A percentile compares a stretch with the other conserved stretches of the same genome.
Evolutionary conservation across 2,888 invertebrate species (phyloP).

Genomic region (Chelonus formosanus): DNA sequence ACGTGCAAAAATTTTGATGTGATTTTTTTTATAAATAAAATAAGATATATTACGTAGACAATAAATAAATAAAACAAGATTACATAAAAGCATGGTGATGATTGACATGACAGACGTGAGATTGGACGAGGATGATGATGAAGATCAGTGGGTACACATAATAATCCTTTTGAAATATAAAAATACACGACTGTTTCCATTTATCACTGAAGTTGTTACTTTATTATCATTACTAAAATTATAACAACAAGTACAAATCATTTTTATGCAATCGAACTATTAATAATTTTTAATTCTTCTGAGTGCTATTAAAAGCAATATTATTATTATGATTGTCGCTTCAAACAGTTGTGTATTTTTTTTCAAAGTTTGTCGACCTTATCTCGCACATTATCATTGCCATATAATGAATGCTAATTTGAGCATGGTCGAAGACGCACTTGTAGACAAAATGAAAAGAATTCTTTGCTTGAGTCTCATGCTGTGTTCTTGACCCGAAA

Average conservation of each 20-base stretch:
- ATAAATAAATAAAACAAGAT: too few relatives aligned
- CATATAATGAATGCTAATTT: conserved; percentile 22
- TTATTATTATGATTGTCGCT: background rate
- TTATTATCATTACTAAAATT: too few relatives aligned
- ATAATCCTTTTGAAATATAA: too few relatives aligned
- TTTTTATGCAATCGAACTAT: too few relatives aligned
- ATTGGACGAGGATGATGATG: conserved; percentile 55
- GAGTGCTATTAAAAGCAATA: too few relatives aligned
- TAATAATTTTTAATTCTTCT: too few relatives aligned
- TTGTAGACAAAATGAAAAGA: conserved; percentile 8
- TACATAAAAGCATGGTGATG: conserved; percentile 57
- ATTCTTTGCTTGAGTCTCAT: conserved; percentile 7
- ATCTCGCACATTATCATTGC: background rate
- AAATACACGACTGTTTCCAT: too few relatives aligned
- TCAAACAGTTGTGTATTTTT: conserved; percentile 10
- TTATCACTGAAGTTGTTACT: too few relatives aligned
- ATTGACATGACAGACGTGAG: conserved; percentile 60
- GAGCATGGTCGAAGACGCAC: background rate
- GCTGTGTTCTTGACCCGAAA: conserved; percentile 32
- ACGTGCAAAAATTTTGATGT: too few relatives aligned
- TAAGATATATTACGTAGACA: too few relatives aligned
- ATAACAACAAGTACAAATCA: too few relatives aligned
- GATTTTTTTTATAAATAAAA: too few relatives aligned
- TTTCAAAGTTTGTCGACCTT: conserved; percentile 20
- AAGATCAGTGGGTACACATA: conserved; percentile 55